Conservation (phyloP, 2,888 invertebrate genomes). For the Elgonia sp. region DNA sequence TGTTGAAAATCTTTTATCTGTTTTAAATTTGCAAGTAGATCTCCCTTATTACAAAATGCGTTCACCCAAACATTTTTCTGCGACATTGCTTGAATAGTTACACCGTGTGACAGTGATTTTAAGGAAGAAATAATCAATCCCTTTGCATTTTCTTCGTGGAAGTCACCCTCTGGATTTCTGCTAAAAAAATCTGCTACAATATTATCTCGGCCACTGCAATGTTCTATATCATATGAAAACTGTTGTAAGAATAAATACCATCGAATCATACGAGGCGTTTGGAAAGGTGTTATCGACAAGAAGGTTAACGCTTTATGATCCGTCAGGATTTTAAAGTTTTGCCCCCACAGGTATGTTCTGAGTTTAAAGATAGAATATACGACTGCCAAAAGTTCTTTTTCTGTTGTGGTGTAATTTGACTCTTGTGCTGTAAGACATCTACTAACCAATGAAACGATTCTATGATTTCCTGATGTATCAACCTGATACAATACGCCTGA, state of each 20-base stretch:
- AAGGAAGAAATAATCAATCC: no score
- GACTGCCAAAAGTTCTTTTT: constrained; percentile 45
- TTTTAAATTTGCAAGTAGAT: background rate
- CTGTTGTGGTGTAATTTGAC: constrained; percentile 36
- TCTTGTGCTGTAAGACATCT: constrained; percentile 27
- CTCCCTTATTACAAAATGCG: background rate
- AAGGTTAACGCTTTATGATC: constrained; percentile 59
- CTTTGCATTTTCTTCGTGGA: background rate
- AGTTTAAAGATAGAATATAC: constrained; percentile 49
- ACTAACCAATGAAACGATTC: constrained; percentile 46
- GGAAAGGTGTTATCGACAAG: constrained; percentile 35
- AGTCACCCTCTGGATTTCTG: no score
- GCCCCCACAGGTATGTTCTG: constrained; percentile 25
- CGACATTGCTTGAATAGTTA: no score
- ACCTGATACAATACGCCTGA: constrained; percentile 47
- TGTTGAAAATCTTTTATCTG: constrained; percentile 15
- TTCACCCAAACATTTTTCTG: background rate
- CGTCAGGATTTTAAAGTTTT: constrained; percentile 28
- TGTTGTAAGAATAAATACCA: constrained; percentile 51
- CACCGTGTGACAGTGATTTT: no score
- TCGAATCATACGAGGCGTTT: constrained; percentile 37
- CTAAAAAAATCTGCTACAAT: no score
- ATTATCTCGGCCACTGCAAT: constrained; percentile 29
- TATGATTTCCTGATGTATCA: constrained; percentile 11
- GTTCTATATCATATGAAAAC: constrained; percentile 34